Base-by-base conservation (phyloP, 2,113 vertebrate genomes). In the Epinephelus cyanopodus region DNA sequence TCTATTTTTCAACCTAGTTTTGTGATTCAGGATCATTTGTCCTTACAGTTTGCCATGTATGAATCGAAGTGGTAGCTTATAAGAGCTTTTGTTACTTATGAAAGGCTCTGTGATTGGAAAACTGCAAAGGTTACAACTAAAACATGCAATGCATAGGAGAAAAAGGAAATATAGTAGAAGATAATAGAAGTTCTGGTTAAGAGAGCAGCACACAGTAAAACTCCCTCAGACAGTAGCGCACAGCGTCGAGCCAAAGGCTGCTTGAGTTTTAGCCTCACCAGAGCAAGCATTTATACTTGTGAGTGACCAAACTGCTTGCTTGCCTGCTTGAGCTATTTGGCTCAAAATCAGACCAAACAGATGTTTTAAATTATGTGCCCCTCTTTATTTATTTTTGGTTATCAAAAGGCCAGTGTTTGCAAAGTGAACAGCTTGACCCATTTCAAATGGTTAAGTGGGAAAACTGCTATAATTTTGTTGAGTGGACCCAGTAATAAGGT, bases 281-380 rank as follows among this genome's bases (percentile, higher is more conserved):
- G 42, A 48, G 53, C 33, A 7, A 0, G 25, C 3, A 29, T 70
- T 58, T 71, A 14, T 65, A 29, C 23, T 54, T 37, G 12, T 21
- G 33, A 52, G 45, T 67, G 63, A 27, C 64, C 58, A 50, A 60
- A 69, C 50, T 21, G 48, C 15, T 50, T 42, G 50, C 8, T 63
- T 21, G 25, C 54, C 8, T n/a, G 17, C 56, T 18, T 50, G 17
- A 77, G 56, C 48, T 25, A 13, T 63, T 73, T 61, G 68, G 48
- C 62, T 4, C 1, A 15, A 39, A 33, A 62, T 19, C 14, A 17
- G 21, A 39, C 27, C 73, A 23, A 71, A 53, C 52, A 53, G 52
- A 77, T 71, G 58, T 13, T 21, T 25, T 61, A 56, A 63, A 84
- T 79, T 79, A 79, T 69, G 29, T 63, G 18, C 14, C 33, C 25